These are phyloP conservation scores for Mirounga angustirostris DNA, from an alignment of 2,113 vertebrate genomes.

Conservation along the genomic window DNA sequence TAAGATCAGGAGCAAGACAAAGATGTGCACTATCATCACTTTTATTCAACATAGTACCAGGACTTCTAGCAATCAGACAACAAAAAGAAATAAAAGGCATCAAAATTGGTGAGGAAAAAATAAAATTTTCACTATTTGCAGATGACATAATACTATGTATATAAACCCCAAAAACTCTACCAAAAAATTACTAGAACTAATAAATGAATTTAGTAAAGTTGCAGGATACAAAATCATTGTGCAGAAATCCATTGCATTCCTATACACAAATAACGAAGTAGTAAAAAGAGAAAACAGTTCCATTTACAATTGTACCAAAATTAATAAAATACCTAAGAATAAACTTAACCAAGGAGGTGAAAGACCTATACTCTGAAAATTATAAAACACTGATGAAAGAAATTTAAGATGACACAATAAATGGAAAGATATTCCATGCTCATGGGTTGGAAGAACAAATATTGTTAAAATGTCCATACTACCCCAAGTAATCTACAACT, in stretches of 20 bases:
- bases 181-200: too few species aligned
- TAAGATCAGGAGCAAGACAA: too few species aligned
- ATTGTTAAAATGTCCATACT: background rate
- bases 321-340: background rate
- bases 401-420: background rate
- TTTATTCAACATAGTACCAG: too few species aligned
- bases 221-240: background rate
- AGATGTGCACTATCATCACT: too few species aligned
- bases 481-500: background rate
- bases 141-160: too few species aligned
- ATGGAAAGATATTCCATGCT: background rate
- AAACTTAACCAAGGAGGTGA: background rate
- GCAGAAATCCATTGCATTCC: background rate
- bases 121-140: too few species aligned
- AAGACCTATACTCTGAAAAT: background rate
- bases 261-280: background rate
- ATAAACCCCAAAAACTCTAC: too few species aligned
- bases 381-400: background rate
- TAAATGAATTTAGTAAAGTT: background rate
- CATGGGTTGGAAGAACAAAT: background rate
- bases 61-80: too few species aligned
- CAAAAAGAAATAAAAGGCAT: too few species aligned
- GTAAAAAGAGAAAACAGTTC: background rate
- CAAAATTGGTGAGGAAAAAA: too few species aligned
- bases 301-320: background rate